phyloP scores from a whole-genome alignment of 1,140 invertebrate species.

The Tetramorium simillimum region DNA sequence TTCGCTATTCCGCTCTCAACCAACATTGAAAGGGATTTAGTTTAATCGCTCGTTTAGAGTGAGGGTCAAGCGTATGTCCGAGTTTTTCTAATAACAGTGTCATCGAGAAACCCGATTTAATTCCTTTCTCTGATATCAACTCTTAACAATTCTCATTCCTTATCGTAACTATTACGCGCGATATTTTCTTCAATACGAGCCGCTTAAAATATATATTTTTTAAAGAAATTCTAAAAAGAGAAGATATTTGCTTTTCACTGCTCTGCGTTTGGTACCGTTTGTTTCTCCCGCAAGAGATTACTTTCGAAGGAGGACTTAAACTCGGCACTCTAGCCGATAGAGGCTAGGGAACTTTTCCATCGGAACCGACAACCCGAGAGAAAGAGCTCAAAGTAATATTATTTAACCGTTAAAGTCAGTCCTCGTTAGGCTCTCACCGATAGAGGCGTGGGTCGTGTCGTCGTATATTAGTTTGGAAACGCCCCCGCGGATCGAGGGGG shows the following conservation, averaged over 20 bases:
- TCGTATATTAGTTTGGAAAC: constrained; percentile 81
- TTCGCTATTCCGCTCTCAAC: constrained; percentile 45
- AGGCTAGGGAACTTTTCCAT: constrained; percentile 19
- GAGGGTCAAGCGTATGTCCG: constrained; percentile 46
- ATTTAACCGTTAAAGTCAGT: constrained; percentile 82
- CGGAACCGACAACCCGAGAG: constrained; percentile 1
- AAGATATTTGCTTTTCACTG: not conserved
- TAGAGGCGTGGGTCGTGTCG: constrained; percentile 81
- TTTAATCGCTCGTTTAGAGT: constrained; percentile 38
- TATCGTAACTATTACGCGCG: not conserved
- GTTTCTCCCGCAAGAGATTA: not conserved
- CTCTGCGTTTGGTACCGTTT: not conserved
- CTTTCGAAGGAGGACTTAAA: not conserved
- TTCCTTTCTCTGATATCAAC: not conserved
- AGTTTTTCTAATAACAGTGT: constrained; percentile 34
- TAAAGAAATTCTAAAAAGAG: not conserved
- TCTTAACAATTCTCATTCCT: not conserved
- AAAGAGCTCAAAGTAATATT: constrained; percentile 76
- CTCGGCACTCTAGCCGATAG: not conserved
- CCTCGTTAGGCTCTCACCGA: constrained; percentile 78
- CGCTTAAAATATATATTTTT: not conserved
- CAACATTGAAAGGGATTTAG: constrained; percentile 48
- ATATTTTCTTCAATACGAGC: not conserved
- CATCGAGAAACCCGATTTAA: not conserved
- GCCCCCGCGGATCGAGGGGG: constrained; percentile 74